phyloP scores from a whole-genome alignment of 2,797 vertebrate genomes.

The Orestias chungarensis region DNA sequence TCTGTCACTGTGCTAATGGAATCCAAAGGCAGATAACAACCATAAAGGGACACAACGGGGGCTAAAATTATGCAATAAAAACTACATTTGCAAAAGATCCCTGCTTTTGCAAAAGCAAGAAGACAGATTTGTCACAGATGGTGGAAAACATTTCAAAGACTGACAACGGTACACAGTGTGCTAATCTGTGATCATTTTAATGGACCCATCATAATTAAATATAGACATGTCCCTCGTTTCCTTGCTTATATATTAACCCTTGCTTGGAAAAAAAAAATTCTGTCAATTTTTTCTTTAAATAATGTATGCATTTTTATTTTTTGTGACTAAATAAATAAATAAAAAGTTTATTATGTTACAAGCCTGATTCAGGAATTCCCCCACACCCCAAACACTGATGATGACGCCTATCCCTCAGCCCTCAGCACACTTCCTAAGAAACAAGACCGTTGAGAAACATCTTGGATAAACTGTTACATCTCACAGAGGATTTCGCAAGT shows the following conservation, averaged over 20 bases:
- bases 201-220: conserved; percentile 66
- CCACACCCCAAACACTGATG: no score
- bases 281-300: conserved; percentile 64
- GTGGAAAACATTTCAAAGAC: conserved; percentile 47
- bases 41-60: conserved; percentile 32
- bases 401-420: no score
- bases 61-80: conserved; percentile 36
- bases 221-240: conserved; percentile 58
- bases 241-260: conserved; percentile 56
- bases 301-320: conserved; percentile 8
- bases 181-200: conserved; percentile 62
- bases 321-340: conserved; percentile 11
- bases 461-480: no score
- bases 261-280: conserved; percentile 70
- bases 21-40: conserved; percentile 61
- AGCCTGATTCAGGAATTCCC: no score
- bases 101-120: conserved; percentile 31
- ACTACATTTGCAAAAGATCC: conserved; percentile 31
- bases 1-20: conserved; percentile 69
- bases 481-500: no score
- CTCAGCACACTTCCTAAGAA: no score
- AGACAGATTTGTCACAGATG: conserved; percentile 36
- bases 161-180: conserved; percentile 35
- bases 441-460: no score
- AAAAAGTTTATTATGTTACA: no score